These are phyloP conservation scores for Lepidocolaptes lacrymiger DNA, from an alignment of 2,797 vertebrate species.

Conservation along the genomic window DNA sequence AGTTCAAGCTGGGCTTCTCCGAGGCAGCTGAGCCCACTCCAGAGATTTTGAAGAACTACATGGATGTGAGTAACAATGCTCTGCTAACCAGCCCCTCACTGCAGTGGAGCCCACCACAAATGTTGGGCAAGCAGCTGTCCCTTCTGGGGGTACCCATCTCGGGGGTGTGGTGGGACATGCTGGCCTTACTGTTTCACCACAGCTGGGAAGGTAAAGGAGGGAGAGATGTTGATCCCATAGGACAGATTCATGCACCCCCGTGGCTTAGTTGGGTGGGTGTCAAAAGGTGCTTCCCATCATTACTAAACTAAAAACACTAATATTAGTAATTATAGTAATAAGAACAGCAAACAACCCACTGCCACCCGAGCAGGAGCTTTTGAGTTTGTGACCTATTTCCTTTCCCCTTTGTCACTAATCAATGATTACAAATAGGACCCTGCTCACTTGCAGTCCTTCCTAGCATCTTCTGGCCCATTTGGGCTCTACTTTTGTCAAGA, in stretches of 20 bases:
- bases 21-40: slow-evolving; percentile 81
- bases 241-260: background rate
- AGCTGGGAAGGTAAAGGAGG: background rate
- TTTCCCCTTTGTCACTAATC: background rate
- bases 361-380: background rate
- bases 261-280: background rate
- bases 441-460: background rate
- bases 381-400: background rate
- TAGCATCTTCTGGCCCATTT: background rate
- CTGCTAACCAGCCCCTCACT: rapidly evolving
- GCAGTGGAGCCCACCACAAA: rapidly evolving
- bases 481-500: background rate
- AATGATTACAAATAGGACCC: background rate
- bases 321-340: background rate
- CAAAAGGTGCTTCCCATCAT: background rate
- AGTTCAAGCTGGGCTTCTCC: slow-evolving; percentile 83
- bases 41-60: slow-evolving; percentile 92
- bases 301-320: background rate
- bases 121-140: background rate
- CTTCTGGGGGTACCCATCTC: background rate
- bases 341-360: background rate
- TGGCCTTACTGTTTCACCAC: background rate
- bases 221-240: background rate
- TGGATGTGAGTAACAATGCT: slow-evolving; percentile 85
- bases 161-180: too few species aligned